Evolutionary conservation across 1,140 invertebrate species (phyloP), one percentile per base, ranked within the genome.

Genomic region (Euborellia annulipes): DNA sequence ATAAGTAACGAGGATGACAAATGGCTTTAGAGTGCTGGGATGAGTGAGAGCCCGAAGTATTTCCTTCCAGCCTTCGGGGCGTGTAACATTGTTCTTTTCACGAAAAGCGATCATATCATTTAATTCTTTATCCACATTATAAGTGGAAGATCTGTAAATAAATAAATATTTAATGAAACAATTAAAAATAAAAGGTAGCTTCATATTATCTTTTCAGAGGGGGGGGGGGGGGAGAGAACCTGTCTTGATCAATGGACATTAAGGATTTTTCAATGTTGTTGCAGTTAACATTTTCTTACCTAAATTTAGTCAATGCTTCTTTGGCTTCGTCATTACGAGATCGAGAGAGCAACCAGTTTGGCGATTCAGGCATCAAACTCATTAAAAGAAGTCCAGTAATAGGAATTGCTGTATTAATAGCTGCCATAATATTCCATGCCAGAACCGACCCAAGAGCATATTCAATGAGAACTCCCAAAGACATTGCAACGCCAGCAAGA

Each of bases 291-390:
- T 38, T 8, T 20, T 6, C 4, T 42, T 43, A 48, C 46, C 46
- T 42, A 3, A 84, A 69, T 43, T 71, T 70, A 14, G 63, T 57
- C 16, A 83, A 56, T 3, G 76, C 71, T 18, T 63, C 62, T 44
- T 71, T 63, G 0, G 76, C 79, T 46, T 76, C 67, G 18, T 78
- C 73, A 6, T 68, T 64, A 43, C 72, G 71, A 21, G 74, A 71
- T 20, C 71, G 67, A 3, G 72, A 71, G 16, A 82, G 62, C 1
- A 83, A 66, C 60, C 73, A 85, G 19, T 78, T 75, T 1, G 80
- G 80, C 0, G 79, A 76, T 54, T 83, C 80, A 14, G 82, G 78
- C 55, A 81, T 64, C 2, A 79, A 56, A 47, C 77, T 68, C 66
- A 74, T 75, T 0, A 69, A 54, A 0, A 76, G 45, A 0, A 81